A percentile compares a stretch with the other conserved stretches of the same genome.
phyloP scores from a whole-genome alignment of 2,113 vertebrate species.

The Orthochromis indermauri region DNA sequence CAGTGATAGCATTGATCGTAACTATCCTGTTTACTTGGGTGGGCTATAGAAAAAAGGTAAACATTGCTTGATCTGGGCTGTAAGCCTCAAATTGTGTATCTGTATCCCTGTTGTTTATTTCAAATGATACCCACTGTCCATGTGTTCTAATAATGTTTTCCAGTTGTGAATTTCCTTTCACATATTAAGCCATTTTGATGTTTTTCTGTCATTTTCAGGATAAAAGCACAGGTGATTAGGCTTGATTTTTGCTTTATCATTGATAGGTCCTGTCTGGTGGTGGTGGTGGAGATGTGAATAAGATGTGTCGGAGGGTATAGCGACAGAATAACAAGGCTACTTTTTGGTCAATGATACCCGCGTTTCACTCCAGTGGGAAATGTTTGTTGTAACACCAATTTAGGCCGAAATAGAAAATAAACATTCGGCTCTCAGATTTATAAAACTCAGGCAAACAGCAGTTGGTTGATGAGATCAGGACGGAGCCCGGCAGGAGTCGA shows the following conservation, averaged over 20 bases:
- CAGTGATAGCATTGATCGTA: not conserved
- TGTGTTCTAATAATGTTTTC: not conserved
- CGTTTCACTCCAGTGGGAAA: not conserved
- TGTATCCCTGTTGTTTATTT: not conserved
- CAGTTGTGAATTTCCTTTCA: not conserved
- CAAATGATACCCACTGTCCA: not conserved
- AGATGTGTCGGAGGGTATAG: not conserved
- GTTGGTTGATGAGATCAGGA: conserved; percentile 31
- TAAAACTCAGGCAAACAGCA: conserved; percentile 17
- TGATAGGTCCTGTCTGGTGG: not conserved
- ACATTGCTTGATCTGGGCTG: not conserved
- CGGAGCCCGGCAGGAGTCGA: not conserved
- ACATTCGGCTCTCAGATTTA: not conserved
- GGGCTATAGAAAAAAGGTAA: not conserved
- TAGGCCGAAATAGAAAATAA: not conserved
- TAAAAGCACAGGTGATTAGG: not conserved
- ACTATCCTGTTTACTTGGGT: not conserved
- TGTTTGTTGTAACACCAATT: conserved; percentile 1
- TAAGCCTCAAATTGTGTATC: not conserved
- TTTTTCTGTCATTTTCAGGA: not conserved
- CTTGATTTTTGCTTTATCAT: not conserved
- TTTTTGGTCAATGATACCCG: not conserved
- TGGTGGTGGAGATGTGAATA: not conserved
- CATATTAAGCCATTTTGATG: not conserved
- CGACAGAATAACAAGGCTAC: not conserved